Evolutionary conservation across 2,888 invertebrate species (phyloP), one percentile per base, ranked within the genome.

Genomic region (Callyntrura sp.): DNA sequence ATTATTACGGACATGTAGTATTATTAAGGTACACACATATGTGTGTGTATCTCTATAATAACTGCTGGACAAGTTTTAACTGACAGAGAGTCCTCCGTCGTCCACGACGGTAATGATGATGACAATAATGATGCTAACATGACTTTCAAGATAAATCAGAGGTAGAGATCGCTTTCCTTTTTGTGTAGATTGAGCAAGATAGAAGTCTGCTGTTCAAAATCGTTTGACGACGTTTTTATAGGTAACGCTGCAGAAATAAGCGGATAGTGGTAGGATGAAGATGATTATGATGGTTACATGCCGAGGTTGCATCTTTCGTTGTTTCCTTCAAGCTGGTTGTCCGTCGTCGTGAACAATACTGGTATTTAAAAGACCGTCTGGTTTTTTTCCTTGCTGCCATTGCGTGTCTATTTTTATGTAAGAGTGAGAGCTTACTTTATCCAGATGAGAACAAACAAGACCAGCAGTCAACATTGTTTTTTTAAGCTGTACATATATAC

Each of bases 51-150:
- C 60, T 20, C 60, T 51, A n/a, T 51, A 2, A 14, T 51, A n/a
- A 14, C 9, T 51, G 35, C 9, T 51, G 35, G 6, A 35, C 35
- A 35, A 6, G 4, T 43, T 14, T 17, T 68, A 62, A 35, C 68
- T 35, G 12, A 1, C 14, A 35, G 35, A 35, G 35, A 68, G 68
- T 5, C 6, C 20, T 20, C n/a, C 11, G 2, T 6, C 43, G 70
- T 20, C 35, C 6, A 35, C 28, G 28, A 11, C n/a, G n/a, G 51
- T 25, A 14, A 25, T 68, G 55, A 73, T 51, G 43, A 78, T 78
- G 86, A 79, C 78, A 86, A 86, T 86, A 78, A 86, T 62, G 60
- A 68, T 51, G 86, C 79, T 86, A 79, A 86, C 86, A 86, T 86
- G 65, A 79, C 78, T 79, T 62, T 60, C 45, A 48, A 78, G 86